phyloP scores from a whole-genome alignment of 2,113 vertebrate genomes.

The Eulacestoma nigropectus region DNA sequence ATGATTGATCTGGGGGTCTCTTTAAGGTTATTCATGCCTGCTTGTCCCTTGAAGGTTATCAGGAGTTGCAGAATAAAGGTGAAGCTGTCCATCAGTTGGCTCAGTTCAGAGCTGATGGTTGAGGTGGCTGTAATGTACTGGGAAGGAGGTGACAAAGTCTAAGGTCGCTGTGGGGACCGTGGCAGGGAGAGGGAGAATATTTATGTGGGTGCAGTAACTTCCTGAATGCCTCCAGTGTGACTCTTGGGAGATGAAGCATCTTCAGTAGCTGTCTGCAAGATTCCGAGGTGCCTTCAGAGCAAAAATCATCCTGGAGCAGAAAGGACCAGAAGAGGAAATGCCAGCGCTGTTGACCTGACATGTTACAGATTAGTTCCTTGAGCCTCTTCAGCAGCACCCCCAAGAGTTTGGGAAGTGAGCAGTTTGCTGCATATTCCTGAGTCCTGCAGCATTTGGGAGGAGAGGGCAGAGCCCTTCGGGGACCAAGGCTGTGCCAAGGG shows the following conservation, averaged over 20 bases:
- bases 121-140: background rate
- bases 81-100: background rate
- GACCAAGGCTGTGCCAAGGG: background rate
- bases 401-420: background rate
- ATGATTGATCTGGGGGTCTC: background rate
- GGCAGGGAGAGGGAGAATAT: background rate
- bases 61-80: background rate
- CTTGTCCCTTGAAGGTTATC: background rate
- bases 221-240: background rate
- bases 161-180: fast-evolving
- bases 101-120: background rate
- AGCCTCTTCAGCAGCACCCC: background rate
- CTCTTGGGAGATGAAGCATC: background rate
- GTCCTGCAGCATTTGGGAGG: background rate
- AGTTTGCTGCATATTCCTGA: background rate
- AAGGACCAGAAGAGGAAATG: background rate
- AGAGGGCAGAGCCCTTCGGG: background rate
- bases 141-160: background rate
- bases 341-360: background rate
- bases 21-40: background rate
- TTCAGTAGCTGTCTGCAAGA: background rate
- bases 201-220: background rate
- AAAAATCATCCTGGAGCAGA: background rate
- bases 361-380: background rate
- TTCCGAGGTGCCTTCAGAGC: background rate